phyloP scores from a whole-genome alignment of 1,140 invertebrate species.

The Trachymyrmex septentrionalis region DNA sequence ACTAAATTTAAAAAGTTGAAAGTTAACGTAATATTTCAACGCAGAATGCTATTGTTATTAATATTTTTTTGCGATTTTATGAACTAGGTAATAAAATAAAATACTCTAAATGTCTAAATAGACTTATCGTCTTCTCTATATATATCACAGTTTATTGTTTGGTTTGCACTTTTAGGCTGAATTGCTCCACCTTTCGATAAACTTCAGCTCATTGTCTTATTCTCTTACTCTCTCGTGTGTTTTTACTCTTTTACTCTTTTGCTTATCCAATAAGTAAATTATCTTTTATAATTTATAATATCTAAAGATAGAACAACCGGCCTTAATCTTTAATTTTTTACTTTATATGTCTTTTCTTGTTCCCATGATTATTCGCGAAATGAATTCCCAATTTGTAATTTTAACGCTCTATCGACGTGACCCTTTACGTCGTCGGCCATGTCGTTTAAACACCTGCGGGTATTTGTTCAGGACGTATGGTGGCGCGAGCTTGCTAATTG shows the following conservation, averaged over 20 bases:
- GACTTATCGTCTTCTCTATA: neutral
- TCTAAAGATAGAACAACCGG: too few species aligned
- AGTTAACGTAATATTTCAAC: slow-evolving; percentile 2
- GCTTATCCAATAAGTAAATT: too few species aligned
- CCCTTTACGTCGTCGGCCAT: slow-evolving; percentile 64
- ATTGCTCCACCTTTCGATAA: too few species aligned
- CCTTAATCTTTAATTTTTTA: neutral
- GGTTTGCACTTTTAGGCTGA: neutral
- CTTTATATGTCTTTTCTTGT: neutral
- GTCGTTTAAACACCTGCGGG: slow-evolving; percentile 82
- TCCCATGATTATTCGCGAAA: slow-evolving; percentile 48
- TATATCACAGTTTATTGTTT: neutral
- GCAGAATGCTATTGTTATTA: neutral
- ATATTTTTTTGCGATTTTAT: neutral
- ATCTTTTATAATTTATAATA: too few species aligned
- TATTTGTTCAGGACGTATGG: slow-evolving; percentile 83
- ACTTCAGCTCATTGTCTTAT: too few species aligned
- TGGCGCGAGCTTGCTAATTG: slow-evolving; percentile 79
- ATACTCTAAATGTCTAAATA: neutral
- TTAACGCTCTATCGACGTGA: slow-evolving; percentile 58
- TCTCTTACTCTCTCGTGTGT: too few species aligned
- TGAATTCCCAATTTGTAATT: slow-evolving; percentile 25
- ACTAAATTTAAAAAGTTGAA: neutral
- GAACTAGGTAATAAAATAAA: neutral
- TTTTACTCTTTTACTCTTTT: too few species aligned